Conservation (phyloP, 2,888 invertebrate species). For the Scrobipalpa costella region DNA sequence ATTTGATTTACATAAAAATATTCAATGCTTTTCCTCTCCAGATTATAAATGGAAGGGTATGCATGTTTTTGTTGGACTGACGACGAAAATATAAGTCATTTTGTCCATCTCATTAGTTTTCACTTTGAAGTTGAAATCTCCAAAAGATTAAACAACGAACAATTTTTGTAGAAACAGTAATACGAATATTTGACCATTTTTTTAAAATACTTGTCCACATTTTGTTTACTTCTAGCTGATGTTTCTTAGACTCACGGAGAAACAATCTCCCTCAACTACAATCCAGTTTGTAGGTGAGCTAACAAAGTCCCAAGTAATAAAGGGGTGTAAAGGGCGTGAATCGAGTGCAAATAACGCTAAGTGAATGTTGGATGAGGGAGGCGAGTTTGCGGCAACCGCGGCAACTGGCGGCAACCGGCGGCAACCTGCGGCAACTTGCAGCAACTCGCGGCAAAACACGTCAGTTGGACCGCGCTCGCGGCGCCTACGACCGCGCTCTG, state of each 20-base stretch:
- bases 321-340: constrained; percentile 16
- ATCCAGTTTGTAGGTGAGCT: neutral
- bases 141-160: too few species aligned
- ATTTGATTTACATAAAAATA: too few species aligned
- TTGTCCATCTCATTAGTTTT: too few species aligned
- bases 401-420: neutral
- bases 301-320: constrained; percentile 15
- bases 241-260: neutral
- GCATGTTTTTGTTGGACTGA: too few species aligned
- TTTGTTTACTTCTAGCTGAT: too few species aligned
- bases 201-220: too few species aligned
- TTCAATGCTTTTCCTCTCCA: too few species aligned
- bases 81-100: too few species aligned
- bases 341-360: constrained; percentile 20
- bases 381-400: constrained; percentile 9
- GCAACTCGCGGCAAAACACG: neutral
- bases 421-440: neutral
- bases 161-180: too few species aligned
- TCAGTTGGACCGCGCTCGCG: constrained; percentile 13
- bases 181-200: too few species aligned
- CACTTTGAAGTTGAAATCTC: too few species aligned
- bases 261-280: neutral
- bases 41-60: too few species aligned
- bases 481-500: neutral
- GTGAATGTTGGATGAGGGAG: constrained; percentile 16